Evolutionary conservation across 2,888 invertebrate species (phyloP).

Genomic region (Phyto melanocephala): DNA sequence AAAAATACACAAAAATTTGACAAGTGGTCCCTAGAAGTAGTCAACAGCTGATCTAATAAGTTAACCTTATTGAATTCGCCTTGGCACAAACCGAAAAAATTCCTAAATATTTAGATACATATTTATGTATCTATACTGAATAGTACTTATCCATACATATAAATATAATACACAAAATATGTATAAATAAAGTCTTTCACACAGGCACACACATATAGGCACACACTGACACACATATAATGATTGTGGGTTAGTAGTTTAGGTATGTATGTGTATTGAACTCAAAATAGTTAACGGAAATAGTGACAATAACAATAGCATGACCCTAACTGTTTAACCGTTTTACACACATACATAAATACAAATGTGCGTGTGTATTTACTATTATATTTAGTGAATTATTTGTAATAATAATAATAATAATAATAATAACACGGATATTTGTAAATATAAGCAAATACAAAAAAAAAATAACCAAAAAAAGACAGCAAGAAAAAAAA

Average conservation of each 20-base stretch:
- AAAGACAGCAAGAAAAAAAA: not conserved
- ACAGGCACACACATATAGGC: not conserved
- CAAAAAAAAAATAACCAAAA: not conserved
- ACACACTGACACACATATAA: not conserved
- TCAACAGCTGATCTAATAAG: no score
- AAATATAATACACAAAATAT: not conserved
- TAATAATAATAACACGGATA: not conserved
- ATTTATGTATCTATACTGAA: not conserved
- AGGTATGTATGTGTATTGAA: not conserved
- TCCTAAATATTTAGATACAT: not conserved
- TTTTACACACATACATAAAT: not conserved
- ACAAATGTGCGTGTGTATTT: not conserved
- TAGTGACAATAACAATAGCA: not conserved
- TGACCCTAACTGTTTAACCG: not conserved
- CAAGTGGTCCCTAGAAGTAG: no score
- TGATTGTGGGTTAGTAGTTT: not conserved
- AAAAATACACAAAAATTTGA: no score
- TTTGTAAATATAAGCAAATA: not conserved
- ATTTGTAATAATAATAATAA: slow-evolving; percentile 6
- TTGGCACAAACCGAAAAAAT: no score
- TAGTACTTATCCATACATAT: not conserved
- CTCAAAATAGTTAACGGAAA: slow-evolving; percentile 5
- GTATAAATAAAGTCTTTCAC: not conserved
- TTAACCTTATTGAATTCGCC: no score
- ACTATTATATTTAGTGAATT: slow-evolving; percentile 7